These are phyloP conservation scores for Prochilodus magdalenae DNA, from an alignment of 2,113 vertebrate genomes.

Conservation along the genomic window DNA sequence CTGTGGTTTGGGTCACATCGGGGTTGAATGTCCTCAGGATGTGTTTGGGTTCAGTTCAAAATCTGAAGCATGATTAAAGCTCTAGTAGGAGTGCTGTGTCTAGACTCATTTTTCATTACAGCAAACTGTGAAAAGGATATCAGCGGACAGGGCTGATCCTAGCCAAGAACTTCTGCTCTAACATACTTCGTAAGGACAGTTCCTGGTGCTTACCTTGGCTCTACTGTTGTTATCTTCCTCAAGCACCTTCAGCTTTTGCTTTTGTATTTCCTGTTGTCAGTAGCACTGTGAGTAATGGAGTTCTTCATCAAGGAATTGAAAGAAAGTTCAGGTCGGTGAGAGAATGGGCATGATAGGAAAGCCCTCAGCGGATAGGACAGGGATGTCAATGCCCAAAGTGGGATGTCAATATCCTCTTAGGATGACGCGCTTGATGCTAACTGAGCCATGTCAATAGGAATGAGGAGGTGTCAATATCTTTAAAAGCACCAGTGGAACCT, in stretches of 20 bases:
- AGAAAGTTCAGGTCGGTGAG: conserved; percentile 18
- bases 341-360: conserved; percentile 33
- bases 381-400: conserved; percentile 75
- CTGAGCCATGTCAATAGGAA: conserved; percentile 83
- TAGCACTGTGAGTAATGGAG: not conserved
- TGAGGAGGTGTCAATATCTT: conserved; percentile 79
- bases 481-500: conserved; percentile 66
- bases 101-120: not conserved
- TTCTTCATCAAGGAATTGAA: conserved; percentile 35
- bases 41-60: too few species aligned
- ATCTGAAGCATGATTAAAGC: too few species aligned
- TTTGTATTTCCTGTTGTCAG: not conserved
- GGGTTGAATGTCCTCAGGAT: too few species aligned
- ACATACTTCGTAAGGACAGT: not conserved
- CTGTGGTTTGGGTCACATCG: too few species aligned
- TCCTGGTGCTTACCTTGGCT: not conserved
- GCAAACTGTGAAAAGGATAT: not conserved
- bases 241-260: not conserved
- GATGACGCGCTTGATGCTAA: conserved; percentile 75
- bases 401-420: conserved; percentile 77
- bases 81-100: too few species aligned
- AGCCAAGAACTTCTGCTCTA: not conserved
- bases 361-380: conserved; percentile 64
- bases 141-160: not conserved
- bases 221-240: not conserved